Base-by-base conservation (phyloP, 2,797 vertebrate genomes). In the Tachyglossus aculeatus region DNA sequence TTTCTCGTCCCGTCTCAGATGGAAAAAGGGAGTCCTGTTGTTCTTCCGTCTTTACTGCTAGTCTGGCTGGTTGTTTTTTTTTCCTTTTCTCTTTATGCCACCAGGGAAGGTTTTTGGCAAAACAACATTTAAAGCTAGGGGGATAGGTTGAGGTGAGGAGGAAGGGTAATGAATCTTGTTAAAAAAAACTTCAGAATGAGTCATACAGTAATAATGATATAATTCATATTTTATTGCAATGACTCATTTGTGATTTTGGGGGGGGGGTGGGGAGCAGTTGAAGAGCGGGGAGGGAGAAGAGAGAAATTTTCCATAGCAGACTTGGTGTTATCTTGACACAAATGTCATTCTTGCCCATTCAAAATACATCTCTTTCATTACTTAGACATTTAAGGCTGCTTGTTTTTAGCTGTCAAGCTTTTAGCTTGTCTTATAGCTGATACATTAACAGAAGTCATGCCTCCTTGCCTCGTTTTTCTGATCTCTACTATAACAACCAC, bases 171-270 rank as follows among this genome's bases (percentile, higher is more conserved):
- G 14, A 10, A 2, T 67, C 68, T 67, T 51, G 39, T 36, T 43
- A 6, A 52, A 61, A 52, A 61, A 16, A 66, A 55, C 7, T n/a
- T 57, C 64, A 38, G 16, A 70, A 51, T 53, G 37, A 11, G 27
- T 59, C 39, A 41, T 38, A 39, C 16, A 65, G 33, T 27, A 29
- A 25, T 37, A 29, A 25, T 37, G 13, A 38, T 53, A 18, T 45
- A 58, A 70, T 44, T 21, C 16, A 10, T 19, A n/a, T 16, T 45
- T 44, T 47, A 6, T 57, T 52, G 64, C 22, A 15, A 3, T 33
- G 27, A 53, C 19, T 36, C 24, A 10, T n/a, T 29, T 24, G 22
- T 51, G 18, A 4, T 41, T 48, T 48, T 11, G n/a, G 16, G 11
- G n/a, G n/a, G 24, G 4, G 16, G 9, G 5, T 29, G 31, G 16